Conservation (phyloP, 2,888 invertebrate species). For the Mesochorus sp. region DNA sequence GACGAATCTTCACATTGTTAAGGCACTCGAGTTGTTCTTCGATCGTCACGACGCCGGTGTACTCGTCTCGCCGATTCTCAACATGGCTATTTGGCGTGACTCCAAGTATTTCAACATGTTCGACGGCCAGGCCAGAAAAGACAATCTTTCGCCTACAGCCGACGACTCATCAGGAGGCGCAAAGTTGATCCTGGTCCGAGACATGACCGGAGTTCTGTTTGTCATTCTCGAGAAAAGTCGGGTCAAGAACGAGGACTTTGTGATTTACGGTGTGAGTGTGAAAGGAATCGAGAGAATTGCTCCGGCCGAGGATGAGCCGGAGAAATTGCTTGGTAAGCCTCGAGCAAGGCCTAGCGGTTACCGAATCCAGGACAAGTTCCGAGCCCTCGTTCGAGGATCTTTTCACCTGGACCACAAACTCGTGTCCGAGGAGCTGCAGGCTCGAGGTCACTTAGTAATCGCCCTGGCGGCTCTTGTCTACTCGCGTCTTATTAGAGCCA, state of each 20-base stretch:
- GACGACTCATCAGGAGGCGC: conserved; percentile 66
- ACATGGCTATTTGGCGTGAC: conserved; percentile 76
- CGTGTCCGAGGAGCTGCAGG: conserved; percentile 70
- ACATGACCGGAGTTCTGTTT: conserved; percentile 71
- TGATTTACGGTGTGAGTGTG: conserved; percentile 70
- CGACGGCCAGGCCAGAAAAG: conserved; percentile 74
- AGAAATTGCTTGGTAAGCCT: conserved; percentile 61
- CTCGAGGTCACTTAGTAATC: conserved; percentile 72
- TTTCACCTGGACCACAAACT: conserved; percentile 73
- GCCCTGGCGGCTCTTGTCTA: conserved; percentile 76
- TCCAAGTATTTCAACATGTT: conserved; percentile 72
- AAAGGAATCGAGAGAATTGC: conserved; percentile 63
- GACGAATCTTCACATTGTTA: conserved; percentile 73
- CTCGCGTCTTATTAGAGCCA: conserved; percentile 72
- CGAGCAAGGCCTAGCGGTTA: conserved; percentile 71
- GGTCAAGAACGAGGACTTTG: conserved; percentile 75
- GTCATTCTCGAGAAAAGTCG: conserved; percentile 76
- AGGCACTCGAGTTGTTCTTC: conserved; percentile 76
- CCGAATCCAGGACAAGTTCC: conserved; percentile 70
- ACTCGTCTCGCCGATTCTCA: conserved; percentile 72
- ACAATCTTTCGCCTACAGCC: conserved; percentile 60
- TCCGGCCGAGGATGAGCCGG: conserved; percentile 51
- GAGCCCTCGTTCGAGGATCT: conserved; percentile 74
- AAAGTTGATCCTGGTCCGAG: conserved; percentile 73
- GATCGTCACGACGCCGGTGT: conserved; percentile 71